Conservation (phyloP, 2,888 invertebrate species). For the Malthinus flaveolus region DNA sequence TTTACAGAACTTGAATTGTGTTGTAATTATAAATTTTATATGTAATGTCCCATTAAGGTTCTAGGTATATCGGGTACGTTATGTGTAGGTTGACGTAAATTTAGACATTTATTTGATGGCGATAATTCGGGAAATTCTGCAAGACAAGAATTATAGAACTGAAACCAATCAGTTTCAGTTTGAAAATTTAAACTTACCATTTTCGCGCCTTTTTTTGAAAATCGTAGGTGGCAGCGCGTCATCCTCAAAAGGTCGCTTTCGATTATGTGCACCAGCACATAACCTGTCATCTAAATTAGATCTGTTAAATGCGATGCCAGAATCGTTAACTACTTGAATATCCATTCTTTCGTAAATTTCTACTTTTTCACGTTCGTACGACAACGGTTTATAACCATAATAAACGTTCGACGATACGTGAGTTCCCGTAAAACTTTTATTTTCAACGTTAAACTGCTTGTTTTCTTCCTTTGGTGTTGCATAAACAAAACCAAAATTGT, state of each 20-base stretch:
- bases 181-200: slow-evolving; percentile 36
- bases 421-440: slow-evolving; percentile 48
- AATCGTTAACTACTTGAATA: slow-evolving; percentile 25
- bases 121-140: slow-evolving; percentile 21
- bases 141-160: no score
- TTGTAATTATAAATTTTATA: slow-evolving; percentile 49
- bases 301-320: slow-evolving; percentile 35
- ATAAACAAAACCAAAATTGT: slow-evolving; percentile 32
- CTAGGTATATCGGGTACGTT: slow-evolving; percentile 64
- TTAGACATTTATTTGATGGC: slow-evolving; percentile 24
- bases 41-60: slow-evolving; percentile 67
- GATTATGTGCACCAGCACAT: slow-evolving; percentile 23
- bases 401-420: slow-evolving; percentile 60
- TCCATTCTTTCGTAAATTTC: slow-evolving; percentile 23
- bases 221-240: slow-evolving; percentile 14
- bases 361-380: slow-evolving; percentile 5
- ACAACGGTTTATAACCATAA: slow-evolving; percentile 57
- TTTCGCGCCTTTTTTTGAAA: slow-evolving; percentile 48
- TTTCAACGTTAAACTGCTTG: slow-evolving; percentile 17
- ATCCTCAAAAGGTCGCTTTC: slow-evolving; percentile 31
- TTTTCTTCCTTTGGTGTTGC: slow-evolving; percentile 32
- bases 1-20: background rate
- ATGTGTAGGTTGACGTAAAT: slow-evolving; percentile 46
- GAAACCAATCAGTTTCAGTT: slow-evolving; percentile 2
- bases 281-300: slow-evolving; percentile 30